Base-by-base conservation (phyloP, 2,113 vertebrate species). In the Muntiacus muntjak region DNA sequence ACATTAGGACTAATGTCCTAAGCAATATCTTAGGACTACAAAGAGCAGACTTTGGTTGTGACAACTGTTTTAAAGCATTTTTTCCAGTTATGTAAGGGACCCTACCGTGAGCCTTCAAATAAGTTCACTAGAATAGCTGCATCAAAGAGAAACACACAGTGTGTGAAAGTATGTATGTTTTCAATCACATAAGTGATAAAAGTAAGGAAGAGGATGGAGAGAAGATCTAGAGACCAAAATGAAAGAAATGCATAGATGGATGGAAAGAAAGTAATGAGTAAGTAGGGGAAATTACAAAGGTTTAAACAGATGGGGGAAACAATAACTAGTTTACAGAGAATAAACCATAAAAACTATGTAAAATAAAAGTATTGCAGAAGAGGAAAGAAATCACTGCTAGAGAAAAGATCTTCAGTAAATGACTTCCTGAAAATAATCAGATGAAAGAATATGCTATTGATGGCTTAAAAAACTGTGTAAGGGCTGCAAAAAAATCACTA, bases 281-380 rank as follows among this genome's bases (percentile, higher is more conserved):
- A 87, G 89, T 4, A 83, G 10, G 58, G 67, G 21, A 95, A 84
- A 43, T 58, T 85, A 67, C 17, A 97, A 91, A 96, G 25, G 60
- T 91, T 94, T 95, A 50, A 74, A n/a, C 28, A 84, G 60, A 82
- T 25, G 40, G 40, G 28, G 33, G 26, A 87, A 97, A 89, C 14
- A 43, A 57, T n/a, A 89, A 55, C 40, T 84, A 84, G 23, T 45
- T 33, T 40, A 84, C 9, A 89, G 54, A 95, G 45, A 82, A 82
- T 33, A 93, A 94, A 55, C 64, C n/a, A 89, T 86, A 91, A 96
- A 88, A 94, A 85, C 36, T 91, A 89, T 2, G 33, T 50, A 74
- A 91, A 94, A 87, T 76, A 91, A 82, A 3, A 58, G 4, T 36
- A 26, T 4, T 82, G 52, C 17, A 83, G 47, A 86, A 84, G 30